phyloP scores from a whole-genome alignment of 2,888 invertebrate species.

The Ormyrus rosae region DNA sequence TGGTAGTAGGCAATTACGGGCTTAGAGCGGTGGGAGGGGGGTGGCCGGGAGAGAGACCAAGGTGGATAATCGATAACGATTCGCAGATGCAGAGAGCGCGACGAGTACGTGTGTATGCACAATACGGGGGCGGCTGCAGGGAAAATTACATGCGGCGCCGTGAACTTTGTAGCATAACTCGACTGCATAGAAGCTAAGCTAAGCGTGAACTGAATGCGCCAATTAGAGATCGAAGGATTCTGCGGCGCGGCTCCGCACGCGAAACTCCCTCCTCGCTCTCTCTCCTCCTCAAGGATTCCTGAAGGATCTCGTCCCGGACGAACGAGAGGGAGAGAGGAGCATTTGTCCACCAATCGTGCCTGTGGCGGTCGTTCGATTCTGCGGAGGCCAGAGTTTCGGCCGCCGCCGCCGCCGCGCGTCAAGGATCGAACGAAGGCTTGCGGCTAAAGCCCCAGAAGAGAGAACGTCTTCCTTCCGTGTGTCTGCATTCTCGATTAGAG shows the following conservation, averaged over 20 bases:
- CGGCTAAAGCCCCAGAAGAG: conserved; percentile 32
- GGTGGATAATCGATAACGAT: conserved; percentile 27
- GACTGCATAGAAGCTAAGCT: conserved; percentile 48
- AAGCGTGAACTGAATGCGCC: conserved; percentile 68
- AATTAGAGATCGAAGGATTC: conserved; percentile 73
- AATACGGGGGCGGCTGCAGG: conserved; percentile 14
- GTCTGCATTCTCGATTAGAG: conserved; percentile 48
- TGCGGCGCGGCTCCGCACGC: conserved; percentile 55
- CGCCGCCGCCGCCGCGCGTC: conserved; percentile 33
- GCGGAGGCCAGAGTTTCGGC: conserved; percentile 56
- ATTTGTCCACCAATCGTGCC: conserved; percentile 70
- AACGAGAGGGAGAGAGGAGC: conserved; percentile 59
- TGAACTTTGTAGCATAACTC: conserved; percentile 54
- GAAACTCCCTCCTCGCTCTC: conserved; percentile 1
- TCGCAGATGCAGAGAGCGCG: conserved; percentile 8
- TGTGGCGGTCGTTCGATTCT: conserved; percentile 66
- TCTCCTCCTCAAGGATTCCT: conserved; percentile 64
- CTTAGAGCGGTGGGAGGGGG: not conserved
- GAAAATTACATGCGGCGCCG: conserved; percentile 40
- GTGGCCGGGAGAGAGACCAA: not conserved
- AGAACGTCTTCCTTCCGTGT: conserved; percentile 50
- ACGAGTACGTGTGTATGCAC: conserved; percentile 2
- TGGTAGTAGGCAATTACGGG: conserved; percentile 18
- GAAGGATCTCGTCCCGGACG: conserved; percentile 64
- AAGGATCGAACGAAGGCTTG: conserved; percentile 55